Base-by-base conservation (phyloP, 1,140 invertebrate genomes). In the Sitodiplosis mosellana region DNA sequence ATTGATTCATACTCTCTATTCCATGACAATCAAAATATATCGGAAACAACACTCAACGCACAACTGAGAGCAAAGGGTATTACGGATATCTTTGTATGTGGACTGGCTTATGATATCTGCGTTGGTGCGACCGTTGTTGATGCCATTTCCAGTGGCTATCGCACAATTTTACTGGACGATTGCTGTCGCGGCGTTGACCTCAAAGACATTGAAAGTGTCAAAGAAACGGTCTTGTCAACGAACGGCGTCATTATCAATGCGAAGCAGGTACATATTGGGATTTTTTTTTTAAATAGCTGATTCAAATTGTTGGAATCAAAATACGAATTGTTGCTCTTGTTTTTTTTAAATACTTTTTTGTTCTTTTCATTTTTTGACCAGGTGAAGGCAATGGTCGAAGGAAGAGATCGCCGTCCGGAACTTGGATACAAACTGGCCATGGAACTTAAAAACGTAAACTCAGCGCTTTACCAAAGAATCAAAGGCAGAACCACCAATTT, bases 1-100 rank as follows among this genome's bases (percentile, higher is more conserved):
- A 84, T 96, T 10, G 94, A 98, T 60, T 93, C 89, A 1, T 98
- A 98, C 66, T 96, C 91, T 0, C 93, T 93, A 14, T 98, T 99
- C 69, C 94, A 84, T 83, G 93, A 98, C 66, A 97, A 97, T 68
- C 84, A 87, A 60, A 89, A 88, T 63, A 63, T 89, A 22, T 83
- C 81, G 1, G 77, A 91, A 55, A 97, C 92, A 4, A 80, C 81
- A 17, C 66, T 98, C n/a, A 77, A 78, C 50, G 71, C 75, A 1
- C 80, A 93, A 59, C 68, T 99, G 36, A 74, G 79, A 38, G 68
- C 78, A 57, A 78, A 80, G 53, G 77, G 78, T 33, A 81, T 88
- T 11, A 92, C 90, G 6, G 91, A 95, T 63, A 83, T 97, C 49
- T 96, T 89, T 61, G 80, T 95, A 12, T 95, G 90, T 64, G 94